Evolutionary conservation across 2,888 invertebrate genomes (phyloP).

Genomic region (Thumatha senex): DNA sequence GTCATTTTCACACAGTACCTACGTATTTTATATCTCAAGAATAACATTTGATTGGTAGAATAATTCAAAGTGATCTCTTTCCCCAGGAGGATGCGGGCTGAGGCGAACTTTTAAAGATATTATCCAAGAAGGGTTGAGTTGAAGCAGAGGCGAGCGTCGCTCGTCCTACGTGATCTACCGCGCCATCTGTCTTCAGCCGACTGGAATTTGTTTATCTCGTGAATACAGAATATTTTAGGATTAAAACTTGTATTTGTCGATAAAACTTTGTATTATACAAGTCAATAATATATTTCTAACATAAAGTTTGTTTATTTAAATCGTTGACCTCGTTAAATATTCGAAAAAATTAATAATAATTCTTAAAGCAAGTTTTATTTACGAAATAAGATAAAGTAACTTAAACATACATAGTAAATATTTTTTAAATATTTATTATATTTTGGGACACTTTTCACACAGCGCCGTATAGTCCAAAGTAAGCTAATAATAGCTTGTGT

Average conservation of each 20-base stretch:
- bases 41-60: slow-evolving; percentile 72
- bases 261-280: background rate
- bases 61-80: slow-evolving; percentile 67
- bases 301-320: too few species aligned
- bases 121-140: slow-evolving; percentile 80
- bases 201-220: slow-evolving; percentile 70
- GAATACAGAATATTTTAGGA: slow-evolving; percentile 32
- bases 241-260: slow-evolving; percentile 13
- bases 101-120: slow-evolving; percentile 82
- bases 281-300: background rate
- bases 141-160: slow-evolving; percentile 47
- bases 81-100: slow-evolving; percentile 45
- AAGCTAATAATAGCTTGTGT: too few species aligned
- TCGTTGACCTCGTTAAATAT: too few species aligned
- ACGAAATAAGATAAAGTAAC: too few species aligned
- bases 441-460: too few species aligned
- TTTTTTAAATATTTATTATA: too few species aligned
- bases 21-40: slow-evolving; percentile 22
- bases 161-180: slow-evolving; percentile 73
- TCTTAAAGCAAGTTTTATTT: too few species aligned
- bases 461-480: too few species aligned
- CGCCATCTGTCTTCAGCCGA: slow-evolving; percentile 76
- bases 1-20: too few species aligned
- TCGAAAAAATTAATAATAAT: background rate
- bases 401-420: too few species aligned